These are phyloP conservation scores for Euura lappo DNA, from an alignment of 1,140 invertebrate species.

Conservation along the genomic window DNA sequence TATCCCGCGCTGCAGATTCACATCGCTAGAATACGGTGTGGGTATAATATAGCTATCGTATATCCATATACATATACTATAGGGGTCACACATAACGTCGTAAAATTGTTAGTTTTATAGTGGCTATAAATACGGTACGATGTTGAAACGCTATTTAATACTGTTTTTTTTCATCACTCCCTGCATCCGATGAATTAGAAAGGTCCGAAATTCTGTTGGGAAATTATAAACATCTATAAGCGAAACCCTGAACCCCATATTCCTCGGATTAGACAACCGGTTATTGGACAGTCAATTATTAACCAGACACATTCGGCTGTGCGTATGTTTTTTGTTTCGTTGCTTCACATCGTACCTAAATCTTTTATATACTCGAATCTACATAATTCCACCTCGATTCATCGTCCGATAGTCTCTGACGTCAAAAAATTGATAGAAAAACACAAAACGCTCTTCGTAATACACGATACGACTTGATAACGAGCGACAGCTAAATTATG, in stretches of 20 bases:
- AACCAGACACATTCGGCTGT: no score
- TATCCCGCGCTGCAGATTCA: background rate
- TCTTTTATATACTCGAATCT: no score
- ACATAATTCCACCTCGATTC: no score
- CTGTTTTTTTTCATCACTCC: background rate
- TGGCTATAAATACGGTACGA: background rate
- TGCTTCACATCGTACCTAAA: no score
- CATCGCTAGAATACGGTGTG: background rate
- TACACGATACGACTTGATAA: background rate
- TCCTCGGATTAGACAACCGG: no score
- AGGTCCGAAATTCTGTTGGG: background rate
- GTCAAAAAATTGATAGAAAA: background rate
- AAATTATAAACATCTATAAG: background rate
- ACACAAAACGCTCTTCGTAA: background rate
- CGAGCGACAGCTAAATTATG: conserved; percentile 2
- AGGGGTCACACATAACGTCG: background rate
- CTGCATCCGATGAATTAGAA: background rate
- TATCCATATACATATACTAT: background rate
- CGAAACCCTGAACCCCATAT: background rate
- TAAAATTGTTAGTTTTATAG: conserved; percentile 1
- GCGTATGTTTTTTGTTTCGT: no score
- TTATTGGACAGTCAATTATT: no score
- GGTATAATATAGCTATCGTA: background rate
- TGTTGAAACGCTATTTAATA: background rate
- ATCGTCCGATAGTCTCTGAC: no score